phyloP scores from a whole-genome alignment of 2,888 invertebrate species.

The Tenthredo distinguenda region DNA sequence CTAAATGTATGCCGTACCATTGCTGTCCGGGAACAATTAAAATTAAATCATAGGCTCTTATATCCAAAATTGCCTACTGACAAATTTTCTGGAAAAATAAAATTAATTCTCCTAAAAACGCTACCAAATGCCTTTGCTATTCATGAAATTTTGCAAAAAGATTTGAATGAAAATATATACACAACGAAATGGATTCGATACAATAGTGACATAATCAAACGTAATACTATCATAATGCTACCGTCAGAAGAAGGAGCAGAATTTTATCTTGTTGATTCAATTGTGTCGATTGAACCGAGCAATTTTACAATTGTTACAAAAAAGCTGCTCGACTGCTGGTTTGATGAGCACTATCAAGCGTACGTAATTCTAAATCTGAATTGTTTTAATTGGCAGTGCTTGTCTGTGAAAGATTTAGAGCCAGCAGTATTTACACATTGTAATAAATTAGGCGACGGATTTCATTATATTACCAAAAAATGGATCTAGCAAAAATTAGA shows the following conservation, averaged over 20 bases:
- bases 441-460: background rate
- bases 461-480: background rate
- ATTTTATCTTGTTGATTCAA: too few species aligned
- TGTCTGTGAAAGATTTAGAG: background rate
- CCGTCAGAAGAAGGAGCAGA: background rate
- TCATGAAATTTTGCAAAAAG: background rate
- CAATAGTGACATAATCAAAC: background rate
- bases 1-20: background rate
- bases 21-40: constrained; percentile 1
- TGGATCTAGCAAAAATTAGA: background rate
- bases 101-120: background rate
- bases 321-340: background rate
- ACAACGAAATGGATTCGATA: background rate
- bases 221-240: background rate
- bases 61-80: background rate
- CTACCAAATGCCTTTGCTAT: constrained; percentile 3
- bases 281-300: too few species aligned
- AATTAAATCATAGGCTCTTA: background rate
- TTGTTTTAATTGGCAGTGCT: constrained; percentile 5
- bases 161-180: background rate
- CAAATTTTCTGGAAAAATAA: background rate
- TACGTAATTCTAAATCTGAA: background rate
- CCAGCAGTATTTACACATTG: background rate
- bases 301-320: too few species aligned
- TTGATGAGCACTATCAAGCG: background rate